A percentile compares a stretch with the other conserved stretches of the same genome.
Conservation (phyloP, 2,113 vertebrate species). For the Sinocyclocheilus anshuiensis region DNA sequence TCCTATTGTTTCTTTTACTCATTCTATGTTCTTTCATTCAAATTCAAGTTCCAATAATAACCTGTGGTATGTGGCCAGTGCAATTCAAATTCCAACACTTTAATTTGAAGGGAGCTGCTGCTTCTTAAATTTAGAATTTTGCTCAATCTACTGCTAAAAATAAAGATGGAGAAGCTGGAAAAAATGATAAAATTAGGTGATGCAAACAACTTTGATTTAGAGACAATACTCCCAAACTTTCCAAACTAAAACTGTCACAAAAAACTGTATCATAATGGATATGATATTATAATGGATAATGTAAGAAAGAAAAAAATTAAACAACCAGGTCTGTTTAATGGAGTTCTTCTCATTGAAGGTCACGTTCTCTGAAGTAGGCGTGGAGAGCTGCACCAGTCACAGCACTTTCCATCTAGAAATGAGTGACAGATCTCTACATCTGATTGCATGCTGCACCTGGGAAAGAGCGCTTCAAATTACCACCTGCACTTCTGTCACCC, state of each 20-base stretch:
- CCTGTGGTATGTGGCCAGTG: not conserved
- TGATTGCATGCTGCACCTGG: conserved; percentile 32
- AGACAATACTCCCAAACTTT: not conserved
- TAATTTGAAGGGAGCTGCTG: not conserved
- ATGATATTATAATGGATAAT: not conserved
- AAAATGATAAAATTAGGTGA: not conserved
- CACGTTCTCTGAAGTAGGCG: conserved; percentile 28
- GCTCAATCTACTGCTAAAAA: not conserved
- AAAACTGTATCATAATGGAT: not conserved
- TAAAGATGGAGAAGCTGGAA: not conserved
- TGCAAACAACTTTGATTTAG: not conserved
- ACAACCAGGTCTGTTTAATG: not conserved
- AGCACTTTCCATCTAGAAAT: conserved; percentile 19
- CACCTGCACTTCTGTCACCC: conserved; percentile 25
- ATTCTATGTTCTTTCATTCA: not conserved
- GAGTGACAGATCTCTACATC: conserved; percentile 36
- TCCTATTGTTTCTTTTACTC: not conserved
- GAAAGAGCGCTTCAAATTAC: conserved; percentile 41
- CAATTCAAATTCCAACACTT: not conserved
- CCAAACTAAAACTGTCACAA: not conserved
- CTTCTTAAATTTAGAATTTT: not conserved
- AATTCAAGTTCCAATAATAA: not conserved
- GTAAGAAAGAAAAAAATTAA: not conserved
- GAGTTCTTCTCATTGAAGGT: conserved; percentile 31
- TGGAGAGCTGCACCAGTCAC: conserved; percentile 30